phyloP scores from a whole-genome alignment of 2,888 invertebrate genomes.

The Drosophila longiperda region DNA sequence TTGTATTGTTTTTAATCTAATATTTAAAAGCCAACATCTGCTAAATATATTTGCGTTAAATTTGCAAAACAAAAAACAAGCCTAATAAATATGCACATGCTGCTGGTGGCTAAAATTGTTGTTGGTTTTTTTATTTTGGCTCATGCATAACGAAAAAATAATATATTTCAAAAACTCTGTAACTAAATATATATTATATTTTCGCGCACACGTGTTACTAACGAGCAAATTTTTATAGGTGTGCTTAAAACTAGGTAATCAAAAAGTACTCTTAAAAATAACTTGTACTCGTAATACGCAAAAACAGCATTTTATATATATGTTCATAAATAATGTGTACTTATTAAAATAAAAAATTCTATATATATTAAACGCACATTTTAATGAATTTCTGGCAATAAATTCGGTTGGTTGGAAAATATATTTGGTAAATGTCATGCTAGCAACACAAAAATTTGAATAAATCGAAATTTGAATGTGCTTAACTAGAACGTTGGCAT shows the following conservation, averaged over 20 bases:
- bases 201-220: conserved; percentile 17
- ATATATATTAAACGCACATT: background rate
- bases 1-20: background rate
- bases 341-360: conserved; percentile 31
- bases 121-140: background rate
- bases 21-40: background rate
- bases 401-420: conserved; percentile 3
- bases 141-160: conserved; percentile 48
- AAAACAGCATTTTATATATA: conserved; percentile 51
- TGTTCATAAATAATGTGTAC: conserved; percentile 57
- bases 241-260: conserved; percentile 26
- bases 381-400: background rate
- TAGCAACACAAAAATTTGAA: conserved; percentile 21
- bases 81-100: conserved; percentile 27
- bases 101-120: conserved; percentile 14
- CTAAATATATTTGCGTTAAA: conserved; percentile 15
- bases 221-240: conserved; percentile 16
- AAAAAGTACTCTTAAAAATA: conserved; percentile 30
- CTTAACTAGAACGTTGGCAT: conserved; percentile 6
- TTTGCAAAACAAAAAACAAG: conserved; percentile 1
- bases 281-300: conserved; percentile 39
- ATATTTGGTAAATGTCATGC: conserved; percentile 32
- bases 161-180: conserved; percentile 42
- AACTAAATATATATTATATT: conserved; percentile 54
- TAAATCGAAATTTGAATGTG: conserved; percentile 1